These are phyloP conservation scores for Forficula auricularia DNA, from an alignment of 1,140 invertebrate genomes.

Conservation along the genomic window DNA sequence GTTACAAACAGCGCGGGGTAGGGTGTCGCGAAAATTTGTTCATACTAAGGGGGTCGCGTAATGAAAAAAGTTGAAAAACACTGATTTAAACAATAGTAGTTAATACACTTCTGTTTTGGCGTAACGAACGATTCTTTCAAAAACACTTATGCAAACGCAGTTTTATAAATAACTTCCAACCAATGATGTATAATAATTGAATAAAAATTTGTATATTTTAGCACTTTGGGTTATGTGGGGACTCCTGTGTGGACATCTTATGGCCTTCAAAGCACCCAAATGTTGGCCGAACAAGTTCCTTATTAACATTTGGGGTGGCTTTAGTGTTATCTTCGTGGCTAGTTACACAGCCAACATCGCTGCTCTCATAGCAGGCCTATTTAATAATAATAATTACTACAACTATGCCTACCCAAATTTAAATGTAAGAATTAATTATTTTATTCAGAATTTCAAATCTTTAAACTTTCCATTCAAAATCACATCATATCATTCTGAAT, in stretches of 20 bases:
- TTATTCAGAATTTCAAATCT: neutral
- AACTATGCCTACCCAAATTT: slow-evolving; percentile 31
- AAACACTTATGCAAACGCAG: too few species aligned
- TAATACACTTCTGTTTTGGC: too few species aligned
- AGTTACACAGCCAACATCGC: slow-evolving; percentile 89
- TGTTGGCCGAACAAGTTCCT: slow-evolving; percentile 91
- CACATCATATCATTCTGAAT: too few species aligned
- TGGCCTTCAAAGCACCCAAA: slow-evolving; percentile 90
- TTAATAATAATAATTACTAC: slow-evolving; percentile 60
- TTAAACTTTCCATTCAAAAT: neutral
- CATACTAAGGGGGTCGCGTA: too few species aligned
- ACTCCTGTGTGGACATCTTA: slow-evolving; percentile 75
- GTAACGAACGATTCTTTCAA: too few species aligned
- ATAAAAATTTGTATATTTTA: too few species aligned
- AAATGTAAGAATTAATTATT: slow-evolving; percentile 22
- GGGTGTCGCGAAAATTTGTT: too few species aligned
- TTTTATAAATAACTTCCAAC: too few species aligned
- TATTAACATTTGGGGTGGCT: slow-evolving; percentile 87
- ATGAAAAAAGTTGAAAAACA: too few species aligned
- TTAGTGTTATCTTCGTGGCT: slow-evolving; percentile 85
- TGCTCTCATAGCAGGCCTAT: slow-evolving; percentile 74
- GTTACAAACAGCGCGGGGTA: too few species aligned
- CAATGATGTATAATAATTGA: too few species aligned
- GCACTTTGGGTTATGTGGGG: slow-evolving; percentile 90
- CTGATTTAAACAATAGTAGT: too few species aligned